phyloP scores from a whole-genome alignment of 2,113 vertebrate species.

The Odocoileus virginianus region DNA sequence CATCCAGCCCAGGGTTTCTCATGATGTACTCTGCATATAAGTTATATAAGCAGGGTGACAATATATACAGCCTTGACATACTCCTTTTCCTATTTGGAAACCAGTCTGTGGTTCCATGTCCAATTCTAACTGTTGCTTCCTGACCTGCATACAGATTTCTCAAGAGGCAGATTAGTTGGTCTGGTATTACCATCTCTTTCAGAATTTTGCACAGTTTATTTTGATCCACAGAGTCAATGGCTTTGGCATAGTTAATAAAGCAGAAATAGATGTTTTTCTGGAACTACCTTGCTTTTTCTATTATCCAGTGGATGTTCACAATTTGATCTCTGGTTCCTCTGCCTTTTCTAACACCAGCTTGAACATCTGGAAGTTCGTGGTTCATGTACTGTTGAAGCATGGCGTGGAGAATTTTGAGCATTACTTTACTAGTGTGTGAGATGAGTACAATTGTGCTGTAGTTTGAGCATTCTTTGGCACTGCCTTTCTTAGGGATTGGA shows the following conservation, averaged over 20 bases:
- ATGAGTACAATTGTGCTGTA: fast-evolving
- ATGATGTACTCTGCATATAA: neutral
- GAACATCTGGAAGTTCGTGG: neutral
- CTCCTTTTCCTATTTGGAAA: neutral
- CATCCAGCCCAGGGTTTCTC: neutral
- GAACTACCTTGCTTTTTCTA: neutral
- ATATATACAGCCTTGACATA: neutral
- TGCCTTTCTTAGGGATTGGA: neutral
- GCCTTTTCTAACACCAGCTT: neutral
- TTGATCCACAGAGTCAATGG: neutral
- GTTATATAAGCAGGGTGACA: neutral
- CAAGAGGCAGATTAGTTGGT: fast-evolving
- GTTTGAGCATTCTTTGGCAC: neutral
- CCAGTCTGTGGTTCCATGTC: neutral
- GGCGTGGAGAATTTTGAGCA: neutral
- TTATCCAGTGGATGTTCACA: neutral
- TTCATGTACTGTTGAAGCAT: neutral
- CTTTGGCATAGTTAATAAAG: neutral
- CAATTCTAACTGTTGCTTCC: neutral
- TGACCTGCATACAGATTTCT: neutral
- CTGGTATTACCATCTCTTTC: neutral
- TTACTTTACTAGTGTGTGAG: neutral
- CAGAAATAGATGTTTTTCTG: neutral
- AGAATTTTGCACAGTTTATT: neutral
- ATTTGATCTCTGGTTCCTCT: neutral